phyloP scores from a whole-genome alignment of 2,113 vertebrate species.

The Dermatemys mawii region DNA sequence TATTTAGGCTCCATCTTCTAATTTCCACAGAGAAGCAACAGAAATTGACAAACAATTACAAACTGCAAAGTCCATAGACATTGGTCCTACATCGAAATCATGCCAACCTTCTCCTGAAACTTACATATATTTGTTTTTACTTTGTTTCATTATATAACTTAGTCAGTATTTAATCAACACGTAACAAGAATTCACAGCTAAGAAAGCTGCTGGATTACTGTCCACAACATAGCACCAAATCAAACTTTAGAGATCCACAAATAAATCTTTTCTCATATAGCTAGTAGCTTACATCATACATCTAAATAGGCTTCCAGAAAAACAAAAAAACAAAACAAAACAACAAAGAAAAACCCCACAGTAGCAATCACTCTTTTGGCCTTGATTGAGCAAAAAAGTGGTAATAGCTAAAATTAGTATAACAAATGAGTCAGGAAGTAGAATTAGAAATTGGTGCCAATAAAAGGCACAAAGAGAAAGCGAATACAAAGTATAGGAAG shows the following conservation, averaged over 20 bases:
- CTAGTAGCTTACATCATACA: conserved; percentile 5
- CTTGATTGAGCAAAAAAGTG: conserved; percentile 31
- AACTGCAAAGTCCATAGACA: neutral
- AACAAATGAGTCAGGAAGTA: conserved; percentile 27
- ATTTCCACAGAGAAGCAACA: neutral
- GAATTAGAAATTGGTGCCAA: neutral
- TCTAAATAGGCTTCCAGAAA: conserved; percentile 15
- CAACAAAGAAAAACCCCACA: no score
- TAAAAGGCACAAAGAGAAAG: neutral
- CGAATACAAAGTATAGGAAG: neutral
- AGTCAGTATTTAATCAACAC: neutral
- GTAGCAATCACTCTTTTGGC: conserved; percentile 14
- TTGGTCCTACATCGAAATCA: neutral
- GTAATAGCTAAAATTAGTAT: conserved; percentile 30
- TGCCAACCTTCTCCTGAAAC: neutral
- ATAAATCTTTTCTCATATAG: conserved; percentile 31
- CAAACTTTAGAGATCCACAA: neutral
- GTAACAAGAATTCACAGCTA: neutral
- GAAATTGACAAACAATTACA: neutral
- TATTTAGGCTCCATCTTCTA: neutral
- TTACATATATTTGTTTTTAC: no score
- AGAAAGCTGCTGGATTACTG: neutral
- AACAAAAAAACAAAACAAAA: no score
- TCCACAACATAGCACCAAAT: neutral
- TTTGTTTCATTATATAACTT: neutral